Conservation (phyloP, 2,797 vertebrate species). For the Hippocampus kuda region DNA sequence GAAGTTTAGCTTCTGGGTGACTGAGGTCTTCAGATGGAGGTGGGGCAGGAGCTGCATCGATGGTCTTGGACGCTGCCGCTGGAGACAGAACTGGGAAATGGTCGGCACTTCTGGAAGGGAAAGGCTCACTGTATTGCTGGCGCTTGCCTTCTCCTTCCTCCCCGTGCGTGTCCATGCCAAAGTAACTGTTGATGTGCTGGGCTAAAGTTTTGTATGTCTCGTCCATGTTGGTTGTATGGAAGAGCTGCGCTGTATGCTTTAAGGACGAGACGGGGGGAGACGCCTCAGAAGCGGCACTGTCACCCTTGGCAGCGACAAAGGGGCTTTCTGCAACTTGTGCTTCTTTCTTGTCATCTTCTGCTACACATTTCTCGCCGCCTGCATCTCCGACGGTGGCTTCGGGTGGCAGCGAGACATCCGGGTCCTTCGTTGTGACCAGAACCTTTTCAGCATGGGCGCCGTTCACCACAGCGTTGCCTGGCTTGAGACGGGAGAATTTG, state of each 20-base stretch:
- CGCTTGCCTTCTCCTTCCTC: conserved; percentile 52
- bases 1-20: not conserved
- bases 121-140: conserved; percentile 6
- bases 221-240: conserved; percentile 81
- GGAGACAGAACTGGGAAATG: conserved; percentile 42
- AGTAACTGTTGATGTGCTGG: conserved; percentile 84
- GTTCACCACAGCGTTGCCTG: conserved; percentile 42
- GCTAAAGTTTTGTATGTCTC: conserved; percentile 81
- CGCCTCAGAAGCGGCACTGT: conserved; percentile 11
- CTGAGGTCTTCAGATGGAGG: conserved; percentile 11
- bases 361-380: conserved; percentile 32
- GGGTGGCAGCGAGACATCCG: not conserved
- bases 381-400: conserved; percentile 42
- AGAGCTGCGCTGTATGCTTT: conserved; percentile 67
- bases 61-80: conserved; percentile 38
- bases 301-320: conserved; percentile 37
- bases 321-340: conserved; percentile 41
- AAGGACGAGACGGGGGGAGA: not conserved
- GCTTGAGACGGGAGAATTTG: conserved; percentile 79
- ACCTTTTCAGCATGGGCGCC: conserved; percentile 31
- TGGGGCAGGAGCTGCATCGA: conserved; percentile 5
- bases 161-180: conserved; percentile 47
- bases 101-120: conserved; percentile 11
- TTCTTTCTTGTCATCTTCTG: conserved; percentile 15
- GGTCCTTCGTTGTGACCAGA: conserved; percentile 7